These are phyloP conservation scores for Andrena bicolor DNA, from an alignment of 2,888 invertebrate species.

Conservation along the genomic window DNA sequence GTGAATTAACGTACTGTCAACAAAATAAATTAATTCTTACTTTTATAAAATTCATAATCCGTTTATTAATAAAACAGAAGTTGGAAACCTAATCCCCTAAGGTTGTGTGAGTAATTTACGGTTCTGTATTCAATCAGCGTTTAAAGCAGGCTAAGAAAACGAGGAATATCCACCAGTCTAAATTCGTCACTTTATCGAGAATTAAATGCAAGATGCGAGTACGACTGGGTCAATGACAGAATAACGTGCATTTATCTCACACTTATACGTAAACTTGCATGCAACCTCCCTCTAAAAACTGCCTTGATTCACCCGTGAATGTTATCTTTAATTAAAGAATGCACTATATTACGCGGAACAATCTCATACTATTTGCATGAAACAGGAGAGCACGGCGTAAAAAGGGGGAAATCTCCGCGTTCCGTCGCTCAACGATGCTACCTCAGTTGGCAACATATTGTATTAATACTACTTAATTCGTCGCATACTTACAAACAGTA, in stretches of 20 bases:
- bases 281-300: not conserved
- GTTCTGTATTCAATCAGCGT: no score
- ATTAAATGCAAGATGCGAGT: not conserved
- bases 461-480: not conserved
- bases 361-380: not conserved
- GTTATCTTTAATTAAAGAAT: not conserved
- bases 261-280: not conserved
- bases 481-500: not conserved
- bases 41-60: not conserved
- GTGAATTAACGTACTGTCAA: no score
- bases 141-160: no score
- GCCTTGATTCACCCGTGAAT: not conserved
- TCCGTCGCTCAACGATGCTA: not conserved
- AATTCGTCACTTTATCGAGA: not conserved
- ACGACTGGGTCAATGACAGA: not conserved
- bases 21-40: not conserved
- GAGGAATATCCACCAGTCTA: no score
- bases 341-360: not conserved
- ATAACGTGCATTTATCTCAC: constrained; percentile 3
- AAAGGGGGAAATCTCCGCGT: not conserved
- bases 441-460: constrained; percentile 1
- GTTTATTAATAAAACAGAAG: not conserved
- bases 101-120: no score
- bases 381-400: not conserved
- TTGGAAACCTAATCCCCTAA: not conserved